Evolutionary conservation across 2,113 vertebrate genomes (phyloP).

Genomic region (Hylia prasina): DNA sequence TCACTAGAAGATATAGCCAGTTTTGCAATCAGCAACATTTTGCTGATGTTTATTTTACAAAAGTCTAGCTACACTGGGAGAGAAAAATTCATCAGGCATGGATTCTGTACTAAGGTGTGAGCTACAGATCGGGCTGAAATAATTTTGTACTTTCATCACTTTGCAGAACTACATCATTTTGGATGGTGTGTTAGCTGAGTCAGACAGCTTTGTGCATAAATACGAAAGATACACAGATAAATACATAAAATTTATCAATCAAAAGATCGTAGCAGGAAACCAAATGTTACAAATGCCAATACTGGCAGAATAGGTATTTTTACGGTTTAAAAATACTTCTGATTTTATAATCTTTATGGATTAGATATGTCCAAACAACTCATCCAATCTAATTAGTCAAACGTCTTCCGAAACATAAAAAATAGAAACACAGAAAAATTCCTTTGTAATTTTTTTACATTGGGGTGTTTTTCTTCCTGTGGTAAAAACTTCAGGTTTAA

Average conservation of each 20-base stretch:
- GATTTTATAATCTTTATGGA: not conserved
- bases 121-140: not conserved
- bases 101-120: not conserved
- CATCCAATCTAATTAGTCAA: not conserved
- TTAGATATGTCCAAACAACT: not conserved
- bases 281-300: not conserved
- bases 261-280: not conserved
- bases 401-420: not conserved
- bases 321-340: not conserved
- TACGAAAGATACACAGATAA: not conserved
- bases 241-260: not conserved
- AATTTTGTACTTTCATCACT: not conserved
- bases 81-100: not conserved
- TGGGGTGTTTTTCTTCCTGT: not conserved
- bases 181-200: not conserved
- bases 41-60: not conserved
- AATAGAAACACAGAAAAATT: not conserved
- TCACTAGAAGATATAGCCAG: not conserved
- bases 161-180: not conserved
- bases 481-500: not conserved
- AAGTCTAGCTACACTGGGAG: rapidly evolving
- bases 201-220: not conserved
- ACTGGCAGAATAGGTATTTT: not conserved
- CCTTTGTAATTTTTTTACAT: not conserved
- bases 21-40: not conserved